phyloP scores from a whole-genome alignment of 2,113 vertebrate species.

The Pachycephala philippinensis region DNA sequence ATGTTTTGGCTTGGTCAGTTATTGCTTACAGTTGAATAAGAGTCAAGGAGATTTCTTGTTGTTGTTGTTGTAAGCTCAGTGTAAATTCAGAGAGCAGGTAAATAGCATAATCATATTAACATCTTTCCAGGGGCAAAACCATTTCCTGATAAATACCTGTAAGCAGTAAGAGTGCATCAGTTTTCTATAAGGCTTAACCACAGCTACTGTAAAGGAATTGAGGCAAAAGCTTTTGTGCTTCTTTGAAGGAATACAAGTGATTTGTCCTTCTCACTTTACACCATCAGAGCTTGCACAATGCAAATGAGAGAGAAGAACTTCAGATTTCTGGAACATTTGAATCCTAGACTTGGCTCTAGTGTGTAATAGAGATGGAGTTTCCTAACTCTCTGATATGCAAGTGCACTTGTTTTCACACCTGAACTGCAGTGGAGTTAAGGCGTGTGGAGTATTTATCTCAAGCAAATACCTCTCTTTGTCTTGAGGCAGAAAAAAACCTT shows the following conservation, averaged over 20 bases:
- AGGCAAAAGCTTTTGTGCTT: neutral
- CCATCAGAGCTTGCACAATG: neutral
- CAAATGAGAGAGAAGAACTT: neutral
- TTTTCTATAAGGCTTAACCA: neutral
- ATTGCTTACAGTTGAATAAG: neutral
- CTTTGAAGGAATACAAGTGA: neutral
- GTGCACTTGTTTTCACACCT: neutral
- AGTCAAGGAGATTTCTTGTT: neutral
- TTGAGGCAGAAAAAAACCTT: neutral
- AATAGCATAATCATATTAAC: neutral
- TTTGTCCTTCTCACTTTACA: neutral
- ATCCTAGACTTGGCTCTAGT: neutral
- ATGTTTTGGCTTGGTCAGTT: neutral
- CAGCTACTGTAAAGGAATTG: neutral
- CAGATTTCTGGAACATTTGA: neutral
- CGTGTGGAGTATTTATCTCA: neutral
- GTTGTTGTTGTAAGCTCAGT: neutral
- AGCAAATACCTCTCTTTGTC: neutral
- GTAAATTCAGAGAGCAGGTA: neutral
- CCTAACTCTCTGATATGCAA: neutral
- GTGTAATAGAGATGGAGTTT: neutral
- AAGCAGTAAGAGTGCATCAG: neutral
- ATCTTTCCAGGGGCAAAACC: neutral
- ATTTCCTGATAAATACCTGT: neutral
- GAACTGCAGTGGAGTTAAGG: neutral